A percentile compares a stretch with the other conserved stretches of the same genome.
Evolutionary conservation across 2,888 invertebrate genomes (phyloP).

Genomic region (Tryphoninae sp.): DNA sequence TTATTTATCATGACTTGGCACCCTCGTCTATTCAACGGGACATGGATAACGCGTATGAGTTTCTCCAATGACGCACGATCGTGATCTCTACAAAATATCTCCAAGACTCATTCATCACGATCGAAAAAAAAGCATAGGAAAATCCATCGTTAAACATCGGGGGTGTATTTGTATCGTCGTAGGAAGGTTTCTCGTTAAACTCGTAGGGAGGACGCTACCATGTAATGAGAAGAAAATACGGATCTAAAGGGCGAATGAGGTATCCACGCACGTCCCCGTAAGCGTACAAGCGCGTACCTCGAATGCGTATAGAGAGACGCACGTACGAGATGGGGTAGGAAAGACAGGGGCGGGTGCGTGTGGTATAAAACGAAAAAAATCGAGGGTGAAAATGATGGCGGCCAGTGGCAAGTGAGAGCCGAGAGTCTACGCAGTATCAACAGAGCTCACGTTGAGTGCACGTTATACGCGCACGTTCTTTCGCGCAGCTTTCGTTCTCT

Average conservation of each 20-base stretch:
- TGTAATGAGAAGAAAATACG: slow-evolving; percentile 7
- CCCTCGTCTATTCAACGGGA: no score
- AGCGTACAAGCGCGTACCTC: slow-evolving; percentile 4
- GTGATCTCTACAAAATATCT: not conserved
- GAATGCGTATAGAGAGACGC: not conserved
- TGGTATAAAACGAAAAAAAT: slow-evolving; percentile 44
- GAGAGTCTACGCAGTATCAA: slow-evolving; percentile 37
- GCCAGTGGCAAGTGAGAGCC: slow-evolving; percentile 46
- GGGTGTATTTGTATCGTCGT: not conserved
- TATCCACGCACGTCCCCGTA: slow-evolving; percentile 14
- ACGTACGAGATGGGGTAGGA: slow-evolving; percentile 34
- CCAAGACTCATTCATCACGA: not conserved
- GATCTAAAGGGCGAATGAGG: not conserved
- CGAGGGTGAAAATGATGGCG: slow-evolving; percentile 64
- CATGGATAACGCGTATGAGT: no score
- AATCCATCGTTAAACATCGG: not conserved
- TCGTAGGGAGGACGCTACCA: slow-evolving; percentile 28
- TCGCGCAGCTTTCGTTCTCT: slow-evolving; percentile 50
- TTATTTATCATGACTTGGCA: no score
- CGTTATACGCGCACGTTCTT: slow-evolving; percentile 59
- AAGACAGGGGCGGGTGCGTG: no score
- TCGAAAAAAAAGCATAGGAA: not conserved
- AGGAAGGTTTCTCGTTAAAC: not conserved
- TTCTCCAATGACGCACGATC: no score
- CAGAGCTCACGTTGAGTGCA: slow-evolving; percentile 25